Conservation (phyloP, 1,140 invertebrate species). For the Calliopsis andreniformis region DNA sequence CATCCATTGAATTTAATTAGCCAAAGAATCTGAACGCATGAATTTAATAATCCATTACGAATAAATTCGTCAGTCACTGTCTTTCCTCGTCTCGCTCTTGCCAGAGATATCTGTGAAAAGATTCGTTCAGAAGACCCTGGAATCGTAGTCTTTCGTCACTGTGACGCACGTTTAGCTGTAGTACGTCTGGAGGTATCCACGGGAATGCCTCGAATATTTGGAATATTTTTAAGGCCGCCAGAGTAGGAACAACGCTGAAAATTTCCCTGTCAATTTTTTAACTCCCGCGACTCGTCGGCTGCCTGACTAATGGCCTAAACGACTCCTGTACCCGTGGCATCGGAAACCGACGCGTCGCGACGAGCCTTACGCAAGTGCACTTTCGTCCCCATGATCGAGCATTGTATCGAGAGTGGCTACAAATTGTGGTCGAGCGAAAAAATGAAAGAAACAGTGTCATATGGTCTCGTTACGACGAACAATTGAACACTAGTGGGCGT, state of each 20-base stretch:
- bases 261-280: constrained; percentile 17
- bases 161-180: too few relatives aligned
- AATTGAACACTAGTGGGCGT: constrained; percentile 16
- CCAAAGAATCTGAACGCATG: too few relatives aligned
- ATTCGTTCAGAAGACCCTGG: too few relatives aligned
- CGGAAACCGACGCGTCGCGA: constrained; percentile 32
- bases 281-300: background rate
- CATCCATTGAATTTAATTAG: too few relatives aligned
- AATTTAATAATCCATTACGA: too few relatives aligned
- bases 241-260: background rate
- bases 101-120: too few relatives aligned
- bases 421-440: constrained; percentile 5
- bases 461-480: constrained; percentile 26
- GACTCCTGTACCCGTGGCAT: constrained; percentile 28
- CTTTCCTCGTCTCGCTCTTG: too few relatives aligned
- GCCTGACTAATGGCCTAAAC: constrained; percentile 9
- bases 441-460: constrained; percentile 9
- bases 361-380: constrained; percentile 30
- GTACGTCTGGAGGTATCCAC: too few relatives aligned
- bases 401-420: constrained; percentile 22
- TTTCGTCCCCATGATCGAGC: constrained; percentile 16
- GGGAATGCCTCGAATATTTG: too few relatives aligned
- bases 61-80: too few relatives aligned
- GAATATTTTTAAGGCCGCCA: too few relatives aligned
- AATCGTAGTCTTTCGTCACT: too few relatives aligned